Percentiles rank a stretch among this genome's conserved stretches.
Evolutionary conservation across 2,113 vertebrate species (phyloP).

Genomic region (Sus scrofa): DNA sequence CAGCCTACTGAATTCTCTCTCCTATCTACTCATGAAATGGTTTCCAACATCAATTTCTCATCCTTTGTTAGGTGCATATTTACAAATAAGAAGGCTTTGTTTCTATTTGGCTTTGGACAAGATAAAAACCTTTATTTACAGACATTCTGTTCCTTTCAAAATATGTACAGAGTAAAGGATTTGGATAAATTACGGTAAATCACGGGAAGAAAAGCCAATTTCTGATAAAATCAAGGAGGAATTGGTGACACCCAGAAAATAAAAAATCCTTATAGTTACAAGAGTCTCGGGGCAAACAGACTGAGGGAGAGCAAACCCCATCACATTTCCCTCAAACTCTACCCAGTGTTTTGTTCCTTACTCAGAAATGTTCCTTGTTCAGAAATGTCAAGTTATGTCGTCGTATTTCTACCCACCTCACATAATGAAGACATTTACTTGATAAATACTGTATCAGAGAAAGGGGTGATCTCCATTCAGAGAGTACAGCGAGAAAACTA

Average conservation of each 20-base stretch:
- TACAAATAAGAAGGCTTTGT: constrained; percentile 44
- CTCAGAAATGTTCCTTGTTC: neutral
- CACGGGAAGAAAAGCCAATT: constrained; percentile 57
- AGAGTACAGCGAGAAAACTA: neutral
- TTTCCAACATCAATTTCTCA: constrained; percentile 35
- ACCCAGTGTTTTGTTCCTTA: neutral
- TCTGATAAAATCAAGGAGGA: constrained; percentile 65
- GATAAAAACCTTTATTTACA: constrained; percentile 81
- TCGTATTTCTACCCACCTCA: constrained; percentile 18
- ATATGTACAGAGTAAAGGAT: constrained; percentile 34
- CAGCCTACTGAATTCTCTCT: neutral
- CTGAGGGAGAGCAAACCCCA: neutral
- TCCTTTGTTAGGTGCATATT: neutral
- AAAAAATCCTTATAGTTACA: neutral
- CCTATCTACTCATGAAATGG: neutral
- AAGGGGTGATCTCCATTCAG: neutral
- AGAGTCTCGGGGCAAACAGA: neutral
- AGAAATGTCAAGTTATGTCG: neutral
- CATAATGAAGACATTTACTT: neutral
- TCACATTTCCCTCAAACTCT: neutral
- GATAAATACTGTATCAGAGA: neutral
- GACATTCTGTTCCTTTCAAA: constrained; percentile 49
- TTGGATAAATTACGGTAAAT: constrained; percentile 69
- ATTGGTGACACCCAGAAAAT: neutral
- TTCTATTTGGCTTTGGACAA: constrained; percentile 47